Evolutionary conservation across 2,888 invertebrate species (phyloP), one percentile per base, ranked within the genome.

Genomic region (Hemicrepidius hirtus): DNA sequence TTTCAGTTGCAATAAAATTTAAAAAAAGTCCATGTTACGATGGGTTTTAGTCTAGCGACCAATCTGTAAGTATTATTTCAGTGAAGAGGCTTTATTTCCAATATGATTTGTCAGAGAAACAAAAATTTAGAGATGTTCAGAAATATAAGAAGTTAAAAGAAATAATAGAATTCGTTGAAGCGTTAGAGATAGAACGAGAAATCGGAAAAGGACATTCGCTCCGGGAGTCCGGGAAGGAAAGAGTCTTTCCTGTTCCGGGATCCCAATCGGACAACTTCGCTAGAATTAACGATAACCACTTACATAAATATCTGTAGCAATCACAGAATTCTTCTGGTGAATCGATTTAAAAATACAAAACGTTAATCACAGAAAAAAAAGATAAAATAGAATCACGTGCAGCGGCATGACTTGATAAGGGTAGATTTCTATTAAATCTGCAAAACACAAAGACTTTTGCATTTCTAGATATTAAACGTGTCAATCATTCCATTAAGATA

Each of bases 171-270:
- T 75, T 72, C 80, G 80, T 78, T 77, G 81, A 81, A 75, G 80
- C 81, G 79, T 81, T 76, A 78, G 78, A 79, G 82, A 82, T 82
- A 82, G 81, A 79, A 81, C 79, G 79, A 77, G 77, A 80, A 82
- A 83, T 83, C 84, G 84, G 84, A 84, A 85, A 83, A 82, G 85
- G 85, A 84, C 85, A 85, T 85, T 86, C 84, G 85, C 83, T 83
- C 84, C 85, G 85, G 85, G 84, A 85, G 84, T 85, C 86, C 85
- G 85, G 86, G 85, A 86, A 85, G 85, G 85, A 85, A 85, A 84
- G 84, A 84, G 84, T 84, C 83, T 84, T 86, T 86, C 85, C 86
- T 85, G 82, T 86, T 86, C 85, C 85, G 85, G 85, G 82, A 80
- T 80, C 83, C 85, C 85, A 85, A 86, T 85, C 85, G 84, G 83